Evolutionary conservation across 2,113 vertebrate genomes (phyloP).

Genomic region (Anarhynchus alexandrinus): DNA sequence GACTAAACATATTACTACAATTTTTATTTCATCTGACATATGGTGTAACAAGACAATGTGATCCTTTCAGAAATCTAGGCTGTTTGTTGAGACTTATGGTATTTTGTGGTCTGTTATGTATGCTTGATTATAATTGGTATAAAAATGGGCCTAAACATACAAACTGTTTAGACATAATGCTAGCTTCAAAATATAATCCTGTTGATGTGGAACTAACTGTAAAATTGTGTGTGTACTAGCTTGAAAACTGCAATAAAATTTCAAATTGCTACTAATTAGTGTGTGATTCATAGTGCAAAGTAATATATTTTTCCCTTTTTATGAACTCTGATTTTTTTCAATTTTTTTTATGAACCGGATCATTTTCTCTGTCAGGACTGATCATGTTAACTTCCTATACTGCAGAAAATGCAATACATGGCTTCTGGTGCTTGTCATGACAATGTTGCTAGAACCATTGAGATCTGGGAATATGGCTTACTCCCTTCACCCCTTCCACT

Average conservation of each 20-base stretch:
- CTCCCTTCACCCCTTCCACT: neutral
- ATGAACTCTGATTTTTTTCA: neutral
- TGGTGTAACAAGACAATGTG: conserved; percentile 56
- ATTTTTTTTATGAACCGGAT: neutral
- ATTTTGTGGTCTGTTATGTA: conserved; percentile 46
- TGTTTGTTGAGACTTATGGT: conserved; percentile 50
- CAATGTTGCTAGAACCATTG: neutral
- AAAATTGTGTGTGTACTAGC: conserved; percentile 8
- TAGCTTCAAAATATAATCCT: conserved; percentile 20
- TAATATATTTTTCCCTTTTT: neutral
- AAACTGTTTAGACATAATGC: conserved; percentile 47
- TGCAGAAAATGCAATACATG: neutral
- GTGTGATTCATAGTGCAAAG: neutral
- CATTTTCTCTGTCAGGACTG: neutral
- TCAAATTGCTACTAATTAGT: neutral
- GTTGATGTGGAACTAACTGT: conserved; percentile 1
- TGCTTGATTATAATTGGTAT: conserved; percentile 54
- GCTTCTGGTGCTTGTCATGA: neutral
- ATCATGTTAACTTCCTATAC: neutral
- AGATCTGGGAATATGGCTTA: neutral
- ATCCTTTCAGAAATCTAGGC: conserved; percentile 55
- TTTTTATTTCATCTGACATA: conserved; percentile 60
- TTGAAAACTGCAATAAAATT: conserved; percentile 16
- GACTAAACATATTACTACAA: conserved; percentile 34
- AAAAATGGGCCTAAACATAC: conserved; percentile 55